These are phyloP conservation scores for Dynastes tityus DNA, from an alignment of 2,888 invertebrate genomes.

Conservation along the genomic window DNA sequence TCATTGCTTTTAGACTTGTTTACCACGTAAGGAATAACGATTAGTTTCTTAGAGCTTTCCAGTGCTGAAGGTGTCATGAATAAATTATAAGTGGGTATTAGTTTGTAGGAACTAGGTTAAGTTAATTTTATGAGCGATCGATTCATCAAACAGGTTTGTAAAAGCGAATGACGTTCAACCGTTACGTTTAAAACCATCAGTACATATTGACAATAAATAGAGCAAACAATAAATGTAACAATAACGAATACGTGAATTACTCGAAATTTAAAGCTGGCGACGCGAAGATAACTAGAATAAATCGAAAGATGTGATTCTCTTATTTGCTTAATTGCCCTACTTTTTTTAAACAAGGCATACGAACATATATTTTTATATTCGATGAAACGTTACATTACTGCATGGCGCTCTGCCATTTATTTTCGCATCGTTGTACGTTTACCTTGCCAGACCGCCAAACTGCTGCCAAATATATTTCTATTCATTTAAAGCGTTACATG, in stretches of 20 bases:
- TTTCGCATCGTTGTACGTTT: not conserved
- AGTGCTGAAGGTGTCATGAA: too few species aligned
- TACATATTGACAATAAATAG: too few species aligned
- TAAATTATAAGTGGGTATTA: too few species aligned
- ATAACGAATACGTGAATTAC: not conserved
- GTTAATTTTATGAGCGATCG: too few species aligned
- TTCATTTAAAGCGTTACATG: not conserved
- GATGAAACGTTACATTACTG: not conserved
- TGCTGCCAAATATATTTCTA: not conserved
- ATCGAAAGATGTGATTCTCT: not conserved
- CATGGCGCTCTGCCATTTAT: constrained; percentile 3
- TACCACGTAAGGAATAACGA: too few species aligned
- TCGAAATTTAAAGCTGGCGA: not conserved
- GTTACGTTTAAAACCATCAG: too few species aligned
- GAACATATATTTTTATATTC: not conserved
- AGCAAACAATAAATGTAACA: not conserved
- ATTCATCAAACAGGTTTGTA: too few species aligned
- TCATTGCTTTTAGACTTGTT: too few species aligned
- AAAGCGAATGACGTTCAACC: too few species aligned
- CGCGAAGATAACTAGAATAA: not conserved
- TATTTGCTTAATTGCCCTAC: not conserved
- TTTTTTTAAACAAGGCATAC: not conserved
- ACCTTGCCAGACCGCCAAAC: not conserved
- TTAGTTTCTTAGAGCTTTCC: too few species aligned
- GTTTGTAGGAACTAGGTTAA: too few species aligned